Conservation (phyloP, 1,140 invertebrate genomes). For the Drosophila seguyi region DNA sequence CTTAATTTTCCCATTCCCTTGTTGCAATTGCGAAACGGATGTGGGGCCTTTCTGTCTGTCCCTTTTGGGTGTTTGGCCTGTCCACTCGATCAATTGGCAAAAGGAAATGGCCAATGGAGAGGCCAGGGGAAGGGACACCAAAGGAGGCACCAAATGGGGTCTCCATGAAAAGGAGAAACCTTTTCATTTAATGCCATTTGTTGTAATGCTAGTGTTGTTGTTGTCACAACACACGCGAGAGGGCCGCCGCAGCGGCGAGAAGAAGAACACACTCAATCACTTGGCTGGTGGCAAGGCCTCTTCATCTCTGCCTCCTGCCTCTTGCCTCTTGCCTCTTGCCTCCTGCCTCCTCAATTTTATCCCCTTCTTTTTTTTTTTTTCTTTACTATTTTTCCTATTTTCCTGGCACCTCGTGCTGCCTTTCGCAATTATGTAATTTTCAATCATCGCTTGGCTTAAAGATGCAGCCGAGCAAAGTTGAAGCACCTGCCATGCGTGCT, state of each 20-base stretch:
- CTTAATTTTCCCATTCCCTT: not conserved
- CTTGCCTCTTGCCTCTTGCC: not conserved
- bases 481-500: slow-evolving; percentile 69
- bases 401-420: slow-evolving; percentile 26
- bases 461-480: slow-evolving; percentile 68
- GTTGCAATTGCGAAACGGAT: slow-evolving; percentile 34
- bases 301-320: not conserved
- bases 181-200: slow-evolving; percentile 48
- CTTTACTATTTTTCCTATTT: not conserved
- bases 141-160: not conserved
- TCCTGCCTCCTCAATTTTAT: not conserved
- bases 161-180: slow-evolving; percentile 28
- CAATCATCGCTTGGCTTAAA: slow-evolving; percentile 76
- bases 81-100: slow-evolving; percentile 46
- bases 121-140: too few relatives aligned
- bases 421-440: slow-evolving; percentile 82
- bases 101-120: slow-evolving; percentile 25
- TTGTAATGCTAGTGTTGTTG: slow-evolving; percentile 13
- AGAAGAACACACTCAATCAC: slow-evolving; percentile 36
- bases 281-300: slow-evolving; percentile 34
- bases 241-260: not conserved
- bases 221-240: slow-evolving; percentile 28
- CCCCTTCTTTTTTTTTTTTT: not conserved
- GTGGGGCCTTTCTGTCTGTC: slow-evolving; percentile 27
- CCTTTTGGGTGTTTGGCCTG: slow-evolving; percentile 40